Evolutionary conservation across 1,140 invertebrate genomes (phyloP).

Genomic region (Archivesica marissinica): DNA sequence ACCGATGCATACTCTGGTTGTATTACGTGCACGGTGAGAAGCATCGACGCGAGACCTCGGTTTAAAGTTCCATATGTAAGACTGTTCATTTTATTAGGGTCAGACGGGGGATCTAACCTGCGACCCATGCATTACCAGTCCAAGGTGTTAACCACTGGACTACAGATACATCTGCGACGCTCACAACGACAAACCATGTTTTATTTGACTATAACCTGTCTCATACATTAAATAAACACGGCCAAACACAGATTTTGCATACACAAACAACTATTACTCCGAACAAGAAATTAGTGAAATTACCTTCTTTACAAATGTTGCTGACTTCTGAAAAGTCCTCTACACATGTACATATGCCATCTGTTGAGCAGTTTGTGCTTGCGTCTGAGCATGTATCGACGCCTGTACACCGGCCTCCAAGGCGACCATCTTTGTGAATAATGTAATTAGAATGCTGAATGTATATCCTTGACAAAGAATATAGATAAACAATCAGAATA

Average conservation of each 20-base stretch:
- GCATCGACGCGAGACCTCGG: too few relatives aligned
- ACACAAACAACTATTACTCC: background rate
- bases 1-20: too few relatives aligned
- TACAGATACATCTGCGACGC: background rate
- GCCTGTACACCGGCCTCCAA: slow-evolving; percentile 20
- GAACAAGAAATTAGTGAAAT: background rate
- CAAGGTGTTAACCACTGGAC: background rate
- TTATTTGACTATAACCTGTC: background rate
- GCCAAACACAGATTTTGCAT: background rate
- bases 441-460: background rate
- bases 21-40: too few relatives aligned
- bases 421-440: slow-evolving; percentile 10
- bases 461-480: background rate
- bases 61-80: too few relatives aligned
- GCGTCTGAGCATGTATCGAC: background rate
- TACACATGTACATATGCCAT: slow-evolving; percentile 31
- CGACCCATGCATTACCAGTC: too few relatives aligned
- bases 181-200: background rate
- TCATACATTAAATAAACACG: background rate
- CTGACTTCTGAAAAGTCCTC: background rate
- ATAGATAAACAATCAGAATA: background rate
- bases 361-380: background rate
- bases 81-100: too few relatives aligned
- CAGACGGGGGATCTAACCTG: too few relatives aligned
- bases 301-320: slow-evolving; percentile 15